Conservation (phyloP, 2,797 vertebrate genomes). For the Argentina silus region DNA sequence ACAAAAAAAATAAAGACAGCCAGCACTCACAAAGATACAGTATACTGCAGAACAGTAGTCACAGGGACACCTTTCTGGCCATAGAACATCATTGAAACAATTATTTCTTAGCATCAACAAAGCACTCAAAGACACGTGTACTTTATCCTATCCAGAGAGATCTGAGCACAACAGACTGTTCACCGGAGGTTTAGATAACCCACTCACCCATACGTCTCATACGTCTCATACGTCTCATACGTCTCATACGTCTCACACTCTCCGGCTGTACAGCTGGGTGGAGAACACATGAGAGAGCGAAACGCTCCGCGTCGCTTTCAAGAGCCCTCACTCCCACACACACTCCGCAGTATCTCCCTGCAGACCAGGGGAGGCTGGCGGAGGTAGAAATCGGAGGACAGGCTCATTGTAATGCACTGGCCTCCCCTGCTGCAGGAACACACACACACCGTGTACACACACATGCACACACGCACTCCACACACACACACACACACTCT, state of each 20-base stretch:
- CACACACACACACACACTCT: conserved; percentile 30
- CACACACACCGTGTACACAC: conserved; percentile 38
- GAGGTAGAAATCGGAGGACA: too few relatives aligned
- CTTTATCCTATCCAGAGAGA: neutral
- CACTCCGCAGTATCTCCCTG: conserved; percentile 42
- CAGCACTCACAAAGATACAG: neutral
- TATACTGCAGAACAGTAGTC: neutral
- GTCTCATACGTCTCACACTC: conserved; percentile 37
- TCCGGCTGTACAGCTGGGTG: conserved; percentile 12
- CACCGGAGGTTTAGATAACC: conserved; percentile 48
- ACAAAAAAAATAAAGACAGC: conserved; percentile 7
- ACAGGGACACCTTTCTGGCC: neutral
- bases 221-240: conserved; percentile 30
- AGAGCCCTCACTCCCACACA: conserved; percentile 52
- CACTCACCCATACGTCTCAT: conserved; percentile 32
- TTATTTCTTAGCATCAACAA: too few relatives aligned
- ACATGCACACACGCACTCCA: neutral
- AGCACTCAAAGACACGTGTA: neutral
- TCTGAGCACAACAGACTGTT: conserved; percentile 28
- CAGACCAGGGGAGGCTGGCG: too few relatives aligned
- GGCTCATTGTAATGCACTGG: too few relatives aligned
- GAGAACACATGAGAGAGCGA: conserved; percentile 26
- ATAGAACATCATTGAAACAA: too few relatives aligned
- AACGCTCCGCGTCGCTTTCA: conserved; percentile 46
- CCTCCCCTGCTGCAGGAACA: conserved; percentile 19